Evolutionary conservation across 2,888 invertebrate species (phyloP).

Genomic region (Drosophila fungiperda): DNA sequence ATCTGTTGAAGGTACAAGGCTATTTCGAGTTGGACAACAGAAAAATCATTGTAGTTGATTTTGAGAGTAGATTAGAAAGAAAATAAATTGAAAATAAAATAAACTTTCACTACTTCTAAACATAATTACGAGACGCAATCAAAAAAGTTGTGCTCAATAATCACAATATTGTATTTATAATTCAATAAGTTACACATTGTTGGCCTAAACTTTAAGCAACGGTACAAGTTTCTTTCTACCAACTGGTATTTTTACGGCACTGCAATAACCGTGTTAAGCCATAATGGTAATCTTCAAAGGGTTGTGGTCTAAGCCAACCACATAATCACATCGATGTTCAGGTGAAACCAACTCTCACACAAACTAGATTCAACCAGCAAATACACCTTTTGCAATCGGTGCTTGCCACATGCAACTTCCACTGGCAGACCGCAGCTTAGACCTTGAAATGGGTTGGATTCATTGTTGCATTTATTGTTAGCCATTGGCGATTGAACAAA

Average conservation of each 20-base stretch:
- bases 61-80: slow-evolving; percentile 4
- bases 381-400: slow-evolving; percentile 23
- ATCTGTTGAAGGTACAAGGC: slow-evolving; percentile 43
- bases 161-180: background rate
- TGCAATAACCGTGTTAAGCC: background rate
- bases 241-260: slow-evolving; percentile 1
- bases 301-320: slow-evolving; percentile 37
- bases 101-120: background rate
- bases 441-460: slow-evolving; percentile 52
- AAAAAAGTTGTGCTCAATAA: background rate
- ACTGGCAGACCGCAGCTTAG: slow-evolving; percentile 36
- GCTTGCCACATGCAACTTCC: slow-evolving; percentile 41
- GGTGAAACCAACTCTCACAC: slow-evolving; percentile 33
- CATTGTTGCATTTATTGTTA: slow-evolving; percentile 41
- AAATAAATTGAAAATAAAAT: background rate
- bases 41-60: background rate
- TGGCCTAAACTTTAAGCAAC: background rate
- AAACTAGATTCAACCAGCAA: slow-evolving; percentile 14
- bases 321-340: slow-evolving; percentile 40
- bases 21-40: slow-evolving; percentile 13
- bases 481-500: slow-evolving; percentile 59
- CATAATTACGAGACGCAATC: background rate
- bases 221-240: background rate
- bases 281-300: slow-evolving; percentile 28
- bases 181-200: background rate